Conservation (phyloP, 2,888 invertebrate species). For the Tenthredo amoena region DNA sequence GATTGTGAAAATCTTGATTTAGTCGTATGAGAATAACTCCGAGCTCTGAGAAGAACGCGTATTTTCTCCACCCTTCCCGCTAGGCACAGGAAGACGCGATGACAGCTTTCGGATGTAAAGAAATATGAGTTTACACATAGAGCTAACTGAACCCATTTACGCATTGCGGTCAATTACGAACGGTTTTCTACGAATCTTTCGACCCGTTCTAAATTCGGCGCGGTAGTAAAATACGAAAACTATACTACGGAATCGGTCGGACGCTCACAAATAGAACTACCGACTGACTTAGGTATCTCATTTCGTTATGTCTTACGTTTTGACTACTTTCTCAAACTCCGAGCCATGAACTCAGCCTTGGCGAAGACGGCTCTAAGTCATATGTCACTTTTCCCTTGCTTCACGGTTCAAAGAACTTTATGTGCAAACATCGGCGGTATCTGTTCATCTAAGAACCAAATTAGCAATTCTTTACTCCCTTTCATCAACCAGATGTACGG, state of each 20-base stretch:
- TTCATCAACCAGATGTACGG: not conserved
- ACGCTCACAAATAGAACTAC: constrained; percentile 12
- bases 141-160: constrained; percentile 1
- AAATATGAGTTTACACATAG: constrained; percentile 37
- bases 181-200: not conserved
- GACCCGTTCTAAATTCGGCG: constrained; percentile 26
- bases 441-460: not conserved
- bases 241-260: constrained; percentile 4
- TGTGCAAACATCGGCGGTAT: not conserved
- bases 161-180: constrained; percentile 41
- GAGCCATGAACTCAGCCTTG: constrained; percentile 15
- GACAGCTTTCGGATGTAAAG: constrained; percentile 44
- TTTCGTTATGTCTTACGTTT: constrained; percentile 15
- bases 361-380: not conserved
- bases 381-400: not conserved
- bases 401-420: constrained; percentile 28
- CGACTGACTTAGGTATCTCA: not conserved
- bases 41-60: not conserved
- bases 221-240: constrained; percentile 21
- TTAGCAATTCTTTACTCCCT: not conserved
- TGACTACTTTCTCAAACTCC: not conserved
- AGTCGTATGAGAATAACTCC: not conserved
- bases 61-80: not conserved
- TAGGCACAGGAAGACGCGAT: not conserved
- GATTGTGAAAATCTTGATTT: not conserved